Conservation (phyloP, 2,888 invertebrate genomes). For the Bellardia bayeri region DNA sequence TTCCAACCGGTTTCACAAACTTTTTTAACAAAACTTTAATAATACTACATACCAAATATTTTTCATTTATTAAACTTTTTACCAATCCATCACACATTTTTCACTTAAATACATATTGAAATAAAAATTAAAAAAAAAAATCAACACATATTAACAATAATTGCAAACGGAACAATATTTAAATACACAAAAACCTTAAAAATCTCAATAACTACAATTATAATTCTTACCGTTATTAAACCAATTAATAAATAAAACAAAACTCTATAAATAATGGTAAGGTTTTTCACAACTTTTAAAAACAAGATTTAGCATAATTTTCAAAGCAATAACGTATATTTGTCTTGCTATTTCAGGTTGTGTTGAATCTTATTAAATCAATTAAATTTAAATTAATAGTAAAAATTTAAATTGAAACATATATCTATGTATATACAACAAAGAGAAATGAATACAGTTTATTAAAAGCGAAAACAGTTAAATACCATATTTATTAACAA, state of each 20-base stretch:
- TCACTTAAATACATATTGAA: constrained; percentile 22
- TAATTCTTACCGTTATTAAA: constrained; percentile 54
- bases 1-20: constrained; percentile 68
- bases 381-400: constrained; percentile 52
- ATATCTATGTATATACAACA: constrained; percentile 57
- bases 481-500: constrained; percentile 76
- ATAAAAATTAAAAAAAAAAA: constrained; percentile 12
- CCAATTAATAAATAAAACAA: neutral
- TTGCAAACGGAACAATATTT: constrained; percentile 72
- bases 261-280: constrained; percentile 5
- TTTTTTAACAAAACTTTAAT: constrained; percentile 9
- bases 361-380: constrained; percentile 29
- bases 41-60: neutral
- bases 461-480: constrained; percentile 78
- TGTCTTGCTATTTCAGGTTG: neutral
- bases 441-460: constrained; percentile 73
- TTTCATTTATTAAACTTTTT: constrained; percentile 23
- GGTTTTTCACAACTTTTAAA: constrained; percentile 47
- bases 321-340: neutral
- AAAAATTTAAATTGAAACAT: constrained; percentile 1
- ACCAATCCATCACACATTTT: constrained; percentile 34
- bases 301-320: neutral
- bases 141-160: constrained; percentile 71
- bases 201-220: constrained; percentile 57
- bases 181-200: constrained; percentile 57